phyloP scores from a whole-genome alignment of 2,113 vertebrate genomes.

The Pelvicachromis taeniatus region DNA sequence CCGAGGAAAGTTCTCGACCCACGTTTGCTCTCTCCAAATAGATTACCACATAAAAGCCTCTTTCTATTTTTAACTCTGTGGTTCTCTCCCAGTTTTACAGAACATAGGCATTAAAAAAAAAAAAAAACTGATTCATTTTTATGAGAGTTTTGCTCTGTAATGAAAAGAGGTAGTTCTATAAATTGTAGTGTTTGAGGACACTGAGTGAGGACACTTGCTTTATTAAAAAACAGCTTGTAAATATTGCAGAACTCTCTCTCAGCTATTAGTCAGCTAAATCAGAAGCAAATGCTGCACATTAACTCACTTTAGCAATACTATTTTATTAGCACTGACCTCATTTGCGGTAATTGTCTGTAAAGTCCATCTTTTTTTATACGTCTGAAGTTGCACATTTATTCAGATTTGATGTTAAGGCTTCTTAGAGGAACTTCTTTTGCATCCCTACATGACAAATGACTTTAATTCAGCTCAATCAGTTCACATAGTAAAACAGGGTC shows the following conservation, averaged over 20 bases:
- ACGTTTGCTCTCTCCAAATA: neutral
- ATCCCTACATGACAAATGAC: neutral
- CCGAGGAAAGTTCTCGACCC: constrained; percentile 69
- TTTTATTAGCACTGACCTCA: neutral
- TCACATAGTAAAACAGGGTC: neutral
- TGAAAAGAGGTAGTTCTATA: neutral
- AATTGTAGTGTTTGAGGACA: neutral
- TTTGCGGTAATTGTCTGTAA: neutral
- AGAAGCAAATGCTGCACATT: neutral
- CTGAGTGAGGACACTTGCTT: neutral
- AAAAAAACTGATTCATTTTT: neutral
- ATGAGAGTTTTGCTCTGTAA: neutral
- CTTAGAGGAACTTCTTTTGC: neutral
- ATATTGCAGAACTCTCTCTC: neutral
- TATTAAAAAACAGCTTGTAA: neutral
- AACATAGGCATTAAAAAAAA: no score
- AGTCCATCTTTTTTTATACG: neutral
- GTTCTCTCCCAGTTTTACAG: neutral
- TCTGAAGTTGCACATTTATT: neutral
- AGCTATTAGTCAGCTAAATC: neutral
- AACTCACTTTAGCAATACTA: neutral
- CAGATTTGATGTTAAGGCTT: neutral
- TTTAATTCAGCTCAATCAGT: neutral
- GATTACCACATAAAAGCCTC: constrained; percentile 5
- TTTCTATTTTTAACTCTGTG: neutral